Percentiles rank a stretch among this genome's conserved stretches.
phyloP scores from a whole-genome alignment of 2,797 vertebrate species.

The Chlorospingus flavigularis region DNA sequence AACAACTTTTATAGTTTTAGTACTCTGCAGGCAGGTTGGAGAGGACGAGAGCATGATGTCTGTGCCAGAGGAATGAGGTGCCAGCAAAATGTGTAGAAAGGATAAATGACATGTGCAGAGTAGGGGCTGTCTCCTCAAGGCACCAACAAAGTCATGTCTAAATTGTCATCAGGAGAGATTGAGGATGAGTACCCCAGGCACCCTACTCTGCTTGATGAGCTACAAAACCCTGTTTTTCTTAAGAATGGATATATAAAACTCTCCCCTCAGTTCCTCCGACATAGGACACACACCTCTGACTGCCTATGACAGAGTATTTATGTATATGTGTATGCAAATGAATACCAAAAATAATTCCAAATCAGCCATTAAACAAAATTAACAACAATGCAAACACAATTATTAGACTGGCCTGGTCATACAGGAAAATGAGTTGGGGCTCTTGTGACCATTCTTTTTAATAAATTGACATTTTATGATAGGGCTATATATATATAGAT shows the following conservation, averaged over 20 bases:
- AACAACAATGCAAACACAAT: not conserved
- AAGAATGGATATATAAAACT: not conserved
- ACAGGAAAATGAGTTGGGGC: not conserved
- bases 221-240: not conserved
- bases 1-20: not conserved
- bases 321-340: not conserved
- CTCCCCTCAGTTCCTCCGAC: not conserved
- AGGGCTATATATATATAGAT: no score
- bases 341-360: not conserved
- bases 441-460: not conserved
- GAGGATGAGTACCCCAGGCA: not conserved
- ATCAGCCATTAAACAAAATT: not conserved
- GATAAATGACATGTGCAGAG: not conserved
- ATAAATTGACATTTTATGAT: not conserved
- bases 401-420: not conserved
- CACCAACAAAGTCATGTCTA: not conserved
- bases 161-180: not conserved
- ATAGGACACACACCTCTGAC: not conserved
- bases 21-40: not conserved
- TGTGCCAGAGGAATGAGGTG: not conserved
- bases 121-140: not conserved
- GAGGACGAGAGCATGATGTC: not conserved
- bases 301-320: not conserved
- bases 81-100: not conserved
- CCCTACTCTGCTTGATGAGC: not conserved